Conservation (phyloP, 2,113 vertebrate species). For the Lophotis ruficrista region DNA sequence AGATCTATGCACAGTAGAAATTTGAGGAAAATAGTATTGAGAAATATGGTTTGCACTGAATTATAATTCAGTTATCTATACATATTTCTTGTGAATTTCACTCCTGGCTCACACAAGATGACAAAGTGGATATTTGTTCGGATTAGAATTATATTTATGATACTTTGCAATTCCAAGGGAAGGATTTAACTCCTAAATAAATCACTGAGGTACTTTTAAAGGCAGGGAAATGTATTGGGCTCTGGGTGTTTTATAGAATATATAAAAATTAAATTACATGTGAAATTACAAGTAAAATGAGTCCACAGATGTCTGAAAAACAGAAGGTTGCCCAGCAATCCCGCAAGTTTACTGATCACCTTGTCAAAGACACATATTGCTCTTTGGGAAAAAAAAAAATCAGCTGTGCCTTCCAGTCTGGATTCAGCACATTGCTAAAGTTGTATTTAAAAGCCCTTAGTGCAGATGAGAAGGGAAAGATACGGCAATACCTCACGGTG, state of each 20-base stretch:
- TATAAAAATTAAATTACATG: neutral
- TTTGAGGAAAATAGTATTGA: neutral
- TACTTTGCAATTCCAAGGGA: neutral
- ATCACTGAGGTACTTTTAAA: neutral
- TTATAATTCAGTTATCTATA: neutral
- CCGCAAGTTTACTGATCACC: neutral
- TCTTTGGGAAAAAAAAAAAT: neutral
- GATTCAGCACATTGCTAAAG: neutral
- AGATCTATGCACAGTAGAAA: neutral
- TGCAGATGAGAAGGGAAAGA: neutral
- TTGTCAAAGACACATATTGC: neutral
- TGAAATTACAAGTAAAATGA: constrained; percentile 1
- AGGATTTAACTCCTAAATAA: neutral
- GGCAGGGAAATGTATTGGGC: neutral
- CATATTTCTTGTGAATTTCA: neutral
- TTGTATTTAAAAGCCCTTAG: neutral
- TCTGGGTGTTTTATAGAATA: neutral
- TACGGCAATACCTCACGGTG: neutral
- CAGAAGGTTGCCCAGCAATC: neutral
- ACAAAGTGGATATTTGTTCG: constrained; percentile 9
- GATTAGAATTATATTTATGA: constrained; percentile 14
- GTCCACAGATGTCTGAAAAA: neutral
- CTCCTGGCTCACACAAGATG: neutral
- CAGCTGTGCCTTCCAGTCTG: neutral
- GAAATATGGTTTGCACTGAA: neutral